Evolutionary conservation across 2,888 invertebrate species (phyloP), one percentile per base, ranked within the genome.

Genomic region (Chymomyza caudatula): DNA sequence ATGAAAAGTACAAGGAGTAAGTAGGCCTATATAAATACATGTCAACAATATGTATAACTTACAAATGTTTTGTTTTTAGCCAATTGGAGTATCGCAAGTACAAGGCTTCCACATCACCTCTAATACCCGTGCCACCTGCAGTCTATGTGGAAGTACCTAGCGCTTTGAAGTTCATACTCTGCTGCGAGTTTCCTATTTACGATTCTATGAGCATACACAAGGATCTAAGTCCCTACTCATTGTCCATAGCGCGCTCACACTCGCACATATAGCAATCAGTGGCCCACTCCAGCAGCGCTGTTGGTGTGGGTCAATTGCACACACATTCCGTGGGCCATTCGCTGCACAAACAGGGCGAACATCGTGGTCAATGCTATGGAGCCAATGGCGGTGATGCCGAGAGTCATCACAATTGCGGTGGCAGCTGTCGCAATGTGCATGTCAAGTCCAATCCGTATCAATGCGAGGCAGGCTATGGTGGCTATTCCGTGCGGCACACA

Each of bases 131-230:
- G 67, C 97, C 97, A 6, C 96, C 96, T 0, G 93, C 94, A 1
- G 94, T 97, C 53, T 97, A 97, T 90, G 94, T 94, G n/a, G 95
- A 96, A 88, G 95, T 97, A 49, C 97, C 97, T 0, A 92, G 92
- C 84, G 95, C 94, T 73, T 90, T 97, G 56, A 97, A 97, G 90
- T 95, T 94, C 87, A 92, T 96, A 19, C 89, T 96, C 54, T 97
- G 97, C 90, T 97, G 96, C 87, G 97, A 97, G 89, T 96, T 94
- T 85, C 97, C 97, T 0, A 92, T 97, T 65, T 97, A 97, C 88
- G 94, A 97, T 88, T 92, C 92, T 3, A 90, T 94, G 80, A 94
- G 94, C 22, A 94, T 90, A 22, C 88, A 90, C 23, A 89, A 90
- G 75, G 90, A 90, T 66, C 77, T 87, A 22, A 89, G 90, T 59